phyloP scores from a whole-genome alignment of 2,113 vertebrate species.

The Indri indri region DNA sequence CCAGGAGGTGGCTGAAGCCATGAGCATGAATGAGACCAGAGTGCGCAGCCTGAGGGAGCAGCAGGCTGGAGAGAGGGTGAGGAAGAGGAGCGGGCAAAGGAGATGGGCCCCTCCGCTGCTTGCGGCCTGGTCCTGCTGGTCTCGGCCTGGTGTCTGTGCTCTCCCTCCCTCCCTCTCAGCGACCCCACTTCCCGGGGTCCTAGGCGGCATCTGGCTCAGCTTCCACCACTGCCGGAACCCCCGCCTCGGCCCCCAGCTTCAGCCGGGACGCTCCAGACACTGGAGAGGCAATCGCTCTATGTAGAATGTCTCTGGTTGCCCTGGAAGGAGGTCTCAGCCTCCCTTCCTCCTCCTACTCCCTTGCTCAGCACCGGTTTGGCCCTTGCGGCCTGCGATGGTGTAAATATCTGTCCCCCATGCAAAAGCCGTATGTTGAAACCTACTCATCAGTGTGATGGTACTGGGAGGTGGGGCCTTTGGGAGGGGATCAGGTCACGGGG shows the following conservation, averaged over 20 bases:
- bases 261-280: no score
- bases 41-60: no score
- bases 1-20: neutral
- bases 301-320: neutral
- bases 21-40: neutral
- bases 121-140: rapidly evolving
- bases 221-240: neutral
- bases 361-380: neutral
- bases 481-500: neutral
- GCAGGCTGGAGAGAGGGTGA: neutral
- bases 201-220: neutral
- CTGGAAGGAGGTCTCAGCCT: neutral
- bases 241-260: neutral
- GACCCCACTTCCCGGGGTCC: neutral
- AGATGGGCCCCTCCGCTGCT: no score
- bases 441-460: neutral
- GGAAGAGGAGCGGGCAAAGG: neutral
- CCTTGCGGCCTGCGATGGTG: neutral
- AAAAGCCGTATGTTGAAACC: neutral
- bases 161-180: neutral
- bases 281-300: neutral
- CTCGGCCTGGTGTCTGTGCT: neutral
- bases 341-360: neutral
- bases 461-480: neutral
- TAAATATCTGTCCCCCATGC: neutral